Conservation (phyloP, 30 jellyfish, hydroid and myxozoan genomes). For the Aurelia coerulea region DNA sequence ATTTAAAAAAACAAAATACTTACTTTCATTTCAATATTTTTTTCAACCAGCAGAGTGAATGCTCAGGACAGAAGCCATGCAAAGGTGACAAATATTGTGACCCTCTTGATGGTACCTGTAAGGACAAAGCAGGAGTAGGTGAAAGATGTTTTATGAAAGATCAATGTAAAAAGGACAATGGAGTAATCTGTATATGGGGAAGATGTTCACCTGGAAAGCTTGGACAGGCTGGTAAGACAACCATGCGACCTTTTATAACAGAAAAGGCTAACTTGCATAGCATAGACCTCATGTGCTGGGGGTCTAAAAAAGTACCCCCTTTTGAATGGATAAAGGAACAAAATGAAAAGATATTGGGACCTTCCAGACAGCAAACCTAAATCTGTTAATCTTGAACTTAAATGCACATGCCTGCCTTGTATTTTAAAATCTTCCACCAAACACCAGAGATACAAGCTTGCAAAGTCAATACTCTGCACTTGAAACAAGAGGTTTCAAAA, state of each 20-base stretch:
- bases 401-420: too few species aligned
- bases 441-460: too few species aligned
- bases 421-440: too few species aligned
- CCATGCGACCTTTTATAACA: too few species aligned
- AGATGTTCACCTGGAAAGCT: constrained; percentile 61
- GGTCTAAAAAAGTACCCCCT: not conserved
- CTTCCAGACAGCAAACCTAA: too few species aligned
- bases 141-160: constrained; percentile 54
- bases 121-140: constrained; percentile 46
- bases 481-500: too few species aligned
- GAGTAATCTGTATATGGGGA: constrained; percentile 75
- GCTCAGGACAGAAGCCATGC: constrained; percentile 84
- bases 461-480: too few species aligned
- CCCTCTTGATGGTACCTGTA: constrained; percentile 73
- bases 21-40: not conserved
- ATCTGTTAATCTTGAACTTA: too few species aligned
- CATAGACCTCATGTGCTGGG: not conserved
- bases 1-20: too few species aligned
- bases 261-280: not conserved
- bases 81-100: constrained; percentile 64
- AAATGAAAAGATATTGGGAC: too few species aligned
- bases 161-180: constrained; percentile 57
- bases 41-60: constrained; percentile 34
- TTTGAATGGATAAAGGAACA: not conserved
- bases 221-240: constrained; percentile 68